Evolutionary conservation across 2,113 vertebrate genomes (phyloP).

Genomic region (Podiceps cristatus): DNA sequence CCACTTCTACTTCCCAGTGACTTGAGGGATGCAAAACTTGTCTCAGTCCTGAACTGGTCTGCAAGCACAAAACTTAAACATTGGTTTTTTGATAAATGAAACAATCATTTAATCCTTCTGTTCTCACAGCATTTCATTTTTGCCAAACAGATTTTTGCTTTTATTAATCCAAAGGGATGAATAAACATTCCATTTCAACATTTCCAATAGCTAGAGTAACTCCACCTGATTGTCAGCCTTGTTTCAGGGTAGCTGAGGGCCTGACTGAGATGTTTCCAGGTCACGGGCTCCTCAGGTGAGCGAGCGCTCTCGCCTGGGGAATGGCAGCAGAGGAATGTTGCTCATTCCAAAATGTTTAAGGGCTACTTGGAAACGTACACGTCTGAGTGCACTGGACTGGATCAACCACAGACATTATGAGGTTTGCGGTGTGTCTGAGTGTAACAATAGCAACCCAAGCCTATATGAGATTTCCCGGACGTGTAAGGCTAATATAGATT

Average conservation of each 20-base stretch:
- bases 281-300: neutral
- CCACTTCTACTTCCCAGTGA: neutral
- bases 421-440: constrained; percentile 60
- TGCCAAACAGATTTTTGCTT: neutral
- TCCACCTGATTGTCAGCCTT: neutral
- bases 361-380: neutral
- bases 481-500: constrained; percentile 1
- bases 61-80: neutral
- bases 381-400: constrained; percentile 49
- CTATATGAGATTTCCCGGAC: constrained; percentile 9
- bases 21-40: neutral
- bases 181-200: neutral
- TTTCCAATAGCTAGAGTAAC: neutral
- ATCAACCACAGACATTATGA: constrained; percentile 51
- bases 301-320: neutral
- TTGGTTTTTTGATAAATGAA: neutral
- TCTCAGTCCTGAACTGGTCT: neutral
- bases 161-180: neutral
- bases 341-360: neutral
- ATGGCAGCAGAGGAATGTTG: neutral
- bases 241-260: neutral
- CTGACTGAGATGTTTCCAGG: neutral
- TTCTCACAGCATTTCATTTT: neutral
- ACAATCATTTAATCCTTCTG: neutral
- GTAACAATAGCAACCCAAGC: constrained; percentile 43